Evolutionary conservation across 1,140 invertebrate genomes (phyloP), one percentile per base, ranked within the genome.

Genomic region (Leptinotarsa lineolata): DNA sequence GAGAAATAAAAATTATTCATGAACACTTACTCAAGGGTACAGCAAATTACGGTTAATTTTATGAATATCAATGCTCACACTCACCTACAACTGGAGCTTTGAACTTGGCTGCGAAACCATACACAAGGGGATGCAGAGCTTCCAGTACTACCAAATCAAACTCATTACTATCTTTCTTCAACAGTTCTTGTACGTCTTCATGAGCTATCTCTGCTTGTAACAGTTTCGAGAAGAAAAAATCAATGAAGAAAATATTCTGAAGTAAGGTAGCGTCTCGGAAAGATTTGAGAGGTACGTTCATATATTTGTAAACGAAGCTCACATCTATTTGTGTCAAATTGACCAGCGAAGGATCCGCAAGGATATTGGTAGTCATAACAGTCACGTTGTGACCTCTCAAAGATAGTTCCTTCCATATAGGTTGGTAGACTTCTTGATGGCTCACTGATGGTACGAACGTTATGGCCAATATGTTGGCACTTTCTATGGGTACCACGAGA

Each of bases 361-460:
- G 61, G 45, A 78, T 76, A 15, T 67, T 64, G 3, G 79, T 72
- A 2, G 79, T 79, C 18, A 79, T 74, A 8, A 79, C 74, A 11
- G 75, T 78, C 13, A 81, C 77, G 22, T 81, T 46, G 44, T 81
- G 79, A 1, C 79, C 79, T 73, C 77, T 68, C 11, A 79, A 61
- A 16, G 79, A 79, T 30, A 80, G 70, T 70, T 80, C 77, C 68
- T 70, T 78, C 48, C 83, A 81, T 45, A 88, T 77, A 24, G 81
- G 75, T 24, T 79, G 79, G 59, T 81, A 85, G 12, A 86, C 81
- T 21, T 85, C 79, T 71, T 86, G 85, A 68, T 88, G 87, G 76
- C 87, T 88, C 65, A 84, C 83, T 1, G 85, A 82, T 1, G 84
- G 78, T 68, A 79, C 73, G 71, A 76, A 73, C 39, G 76, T 77